A percentile compares a stretch with the other conserved stretches of the same genome.
These are phyloP conservation scores for Eupelmus urozonus DNA, from an alignment of 2,888 invertebrate genomes.

Conservation along the genomic window DNA sequence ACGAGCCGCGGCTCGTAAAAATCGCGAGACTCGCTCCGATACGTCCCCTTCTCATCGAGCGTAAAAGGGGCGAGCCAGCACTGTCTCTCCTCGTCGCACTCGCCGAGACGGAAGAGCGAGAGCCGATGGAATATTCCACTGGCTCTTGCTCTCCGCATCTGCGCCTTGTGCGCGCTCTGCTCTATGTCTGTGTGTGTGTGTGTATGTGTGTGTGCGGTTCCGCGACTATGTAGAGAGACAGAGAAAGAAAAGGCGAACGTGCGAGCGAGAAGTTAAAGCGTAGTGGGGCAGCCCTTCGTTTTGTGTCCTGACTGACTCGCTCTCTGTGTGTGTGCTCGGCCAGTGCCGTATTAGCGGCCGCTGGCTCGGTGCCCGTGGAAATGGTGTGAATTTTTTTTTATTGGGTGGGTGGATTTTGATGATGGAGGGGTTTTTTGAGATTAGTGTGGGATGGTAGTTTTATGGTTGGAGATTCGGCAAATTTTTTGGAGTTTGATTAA, in stretches of 20 bases:
- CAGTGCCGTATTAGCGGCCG: too few species aligned
- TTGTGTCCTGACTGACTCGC: conserved; percentile 9
- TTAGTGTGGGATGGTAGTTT: too few species aligned
- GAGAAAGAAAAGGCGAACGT: conserved; percentile 3
- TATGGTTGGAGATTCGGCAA: too few species aligned
- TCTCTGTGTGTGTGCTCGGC: too few species aligned
- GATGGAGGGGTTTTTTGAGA: too few species aligned
- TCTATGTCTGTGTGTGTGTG: background rate
- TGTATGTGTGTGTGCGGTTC: background rate
- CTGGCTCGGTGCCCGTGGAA: too few species aligned
- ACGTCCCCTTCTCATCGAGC: too few species aligned
- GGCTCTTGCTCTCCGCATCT: conserved; percentile 38
- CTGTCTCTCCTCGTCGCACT: background rate
- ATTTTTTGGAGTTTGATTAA: too few species aligned
- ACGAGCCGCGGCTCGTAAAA: background rate
- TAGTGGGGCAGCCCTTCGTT: conserved; percentile 48
- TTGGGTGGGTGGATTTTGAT: too few species aligned
- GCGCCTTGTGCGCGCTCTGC: conserved; percentile 32
- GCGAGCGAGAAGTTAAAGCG: conserved; percentile 18
- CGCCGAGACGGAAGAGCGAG: background rate
- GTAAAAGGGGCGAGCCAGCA: conserved; percentile 18
- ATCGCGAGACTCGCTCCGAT: background rate
- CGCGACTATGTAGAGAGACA: background rate
- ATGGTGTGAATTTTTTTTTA: too few species aligned
- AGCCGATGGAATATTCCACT: conserved; percentile 62